Percentiles rank a stretch among this genome's conserved stretches.
These are phyloP conservation scores for Tinea pellionella DNA, from an alignment of 2,888 invertebrate species.

Conservation along the genomic window DNA sequence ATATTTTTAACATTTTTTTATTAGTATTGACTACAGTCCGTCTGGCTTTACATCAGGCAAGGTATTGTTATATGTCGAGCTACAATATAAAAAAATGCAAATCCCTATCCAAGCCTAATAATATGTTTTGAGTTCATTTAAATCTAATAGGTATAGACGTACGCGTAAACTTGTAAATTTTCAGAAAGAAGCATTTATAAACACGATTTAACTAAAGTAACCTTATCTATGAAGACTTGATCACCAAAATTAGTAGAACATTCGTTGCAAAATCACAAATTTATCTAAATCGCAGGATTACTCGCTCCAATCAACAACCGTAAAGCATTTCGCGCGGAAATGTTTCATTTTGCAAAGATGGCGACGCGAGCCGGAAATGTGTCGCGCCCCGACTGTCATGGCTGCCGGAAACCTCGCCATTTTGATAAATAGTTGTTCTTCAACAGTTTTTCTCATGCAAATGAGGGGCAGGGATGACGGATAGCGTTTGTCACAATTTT, in stretches of 20 bases:
- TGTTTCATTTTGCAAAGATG: conserved; percentile 33
- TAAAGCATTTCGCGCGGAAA: conserved; percentile 11
- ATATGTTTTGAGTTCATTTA: too few species aligned
- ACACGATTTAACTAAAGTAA: too few species aligned
- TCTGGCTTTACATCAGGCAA: too few species aligned
- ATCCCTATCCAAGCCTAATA: too few species aligned
- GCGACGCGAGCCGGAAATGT: conserved; percentile 49
- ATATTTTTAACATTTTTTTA: too few species aligned
- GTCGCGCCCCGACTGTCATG: conserved; percentile 63
- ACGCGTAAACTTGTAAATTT: too few species aligned
- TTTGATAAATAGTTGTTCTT: conserved; percentile 70
- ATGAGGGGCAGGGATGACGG: conserved; percentile 65
- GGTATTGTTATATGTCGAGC: too few species aligned
- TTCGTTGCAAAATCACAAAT: conserved; percentile 50
- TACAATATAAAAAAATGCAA: too few species aligned
- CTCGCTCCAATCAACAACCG: conserved; percentile 42
- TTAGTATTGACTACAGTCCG: too few species aligned
- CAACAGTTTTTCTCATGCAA: conserved; percentile 68
- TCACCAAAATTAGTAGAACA: not conserved
- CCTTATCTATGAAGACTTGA: too few species aligned
- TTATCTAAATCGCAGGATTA: conserved; percentile 52
- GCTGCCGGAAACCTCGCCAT: conserved; percentile 63
- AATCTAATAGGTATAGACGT: too few species aligned
- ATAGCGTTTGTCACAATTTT: conserved; percentile 66
- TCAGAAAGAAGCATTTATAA: too few species aligned